Conservation (phyloP, 64 coral and sea anemone species). For the Porites lutea region DNA sequence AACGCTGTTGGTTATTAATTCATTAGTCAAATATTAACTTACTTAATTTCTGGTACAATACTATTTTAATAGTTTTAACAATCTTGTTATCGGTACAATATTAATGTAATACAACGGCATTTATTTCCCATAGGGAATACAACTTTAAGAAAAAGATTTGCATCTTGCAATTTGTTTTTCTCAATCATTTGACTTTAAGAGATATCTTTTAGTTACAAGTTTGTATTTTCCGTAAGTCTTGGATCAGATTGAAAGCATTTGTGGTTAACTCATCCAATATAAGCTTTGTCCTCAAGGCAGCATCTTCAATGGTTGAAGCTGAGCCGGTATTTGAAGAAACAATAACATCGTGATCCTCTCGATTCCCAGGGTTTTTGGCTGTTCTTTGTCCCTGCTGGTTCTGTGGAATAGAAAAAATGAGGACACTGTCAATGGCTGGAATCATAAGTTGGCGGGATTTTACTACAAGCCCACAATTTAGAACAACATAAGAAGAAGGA, state of each 20-base stretch:
- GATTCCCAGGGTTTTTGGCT: neutral
- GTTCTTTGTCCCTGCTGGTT: neutral
- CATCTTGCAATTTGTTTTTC: neutral
- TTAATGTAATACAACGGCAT: slow-evolving; percentile 39
- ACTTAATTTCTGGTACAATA: too few relatives aligned
- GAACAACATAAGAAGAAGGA: too few relatives aligned
- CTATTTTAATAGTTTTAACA: neutral
- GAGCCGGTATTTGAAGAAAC: neutral
- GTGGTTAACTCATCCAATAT: neutral
- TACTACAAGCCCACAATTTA: too few relatives aligned
- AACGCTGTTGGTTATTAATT: too few relatives aligned
- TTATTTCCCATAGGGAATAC: slow-evolving; percentile 20
- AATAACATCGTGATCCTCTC: neutral
- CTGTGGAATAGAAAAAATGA: neutral
- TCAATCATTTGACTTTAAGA: neutral
- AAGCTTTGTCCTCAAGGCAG: neutral
- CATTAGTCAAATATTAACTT: too few relatives aligned
- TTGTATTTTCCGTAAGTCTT: neutral
- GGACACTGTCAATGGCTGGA: neutral
- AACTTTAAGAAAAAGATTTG: neutral
- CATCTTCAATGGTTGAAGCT: neutral
- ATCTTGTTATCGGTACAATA: neutral
- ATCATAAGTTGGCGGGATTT: too few relatives aligned
- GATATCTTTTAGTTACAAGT: neutral
- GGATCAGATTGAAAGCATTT: neutral